Evolutionary conservation across 2,113 vertebrate genomes (phyloP).

Genomic region (Prolemur simus): DNA sequence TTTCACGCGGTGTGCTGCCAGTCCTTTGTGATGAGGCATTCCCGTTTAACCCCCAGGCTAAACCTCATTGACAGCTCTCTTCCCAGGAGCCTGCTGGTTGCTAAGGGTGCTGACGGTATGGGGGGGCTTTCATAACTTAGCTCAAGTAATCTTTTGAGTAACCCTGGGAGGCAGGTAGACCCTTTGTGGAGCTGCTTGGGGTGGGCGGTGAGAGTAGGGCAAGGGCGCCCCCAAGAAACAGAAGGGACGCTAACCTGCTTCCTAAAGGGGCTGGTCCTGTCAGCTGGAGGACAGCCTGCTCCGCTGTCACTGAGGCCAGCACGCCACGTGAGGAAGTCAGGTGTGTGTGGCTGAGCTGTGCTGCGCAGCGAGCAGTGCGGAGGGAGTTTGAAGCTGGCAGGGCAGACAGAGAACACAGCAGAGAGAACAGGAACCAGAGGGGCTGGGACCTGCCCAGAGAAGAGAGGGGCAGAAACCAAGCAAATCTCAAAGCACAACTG

Average conservation of each 20-base stretch:
- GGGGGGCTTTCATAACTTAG: too few species aligned
- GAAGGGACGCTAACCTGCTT: neutral
- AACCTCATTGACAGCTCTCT: neutral
- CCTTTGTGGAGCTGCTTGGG: neutral
- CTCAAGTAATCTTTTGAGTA: neutral
- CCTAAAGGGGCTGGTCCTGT: neutral
- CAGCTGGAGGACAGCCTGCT: too few species aligned
- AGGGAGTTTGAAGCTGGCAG: neutral
- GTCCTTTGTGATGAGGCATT: neutral
- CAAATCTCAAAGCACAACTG: neutral
- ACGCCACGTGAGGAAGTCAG: neutral
- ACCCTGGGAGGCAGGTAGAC: neutral
- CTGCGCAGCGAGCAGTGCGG: rapidly evolving
- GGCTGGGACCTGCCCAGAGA: neutral
- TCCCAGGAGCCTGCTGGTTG: neutral
- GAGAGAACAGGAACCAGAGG: neutral
- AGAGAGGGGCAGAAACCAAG: neutral
- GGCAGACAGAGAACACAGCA: neutral
- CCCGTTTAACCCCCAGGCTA: neutral
- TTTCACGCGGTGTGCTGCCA: rapidly evolving
- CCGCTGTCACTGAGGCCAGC: too few species aligned
- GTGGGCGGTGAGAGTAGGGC: neutral
- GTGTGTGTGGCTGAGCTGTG: neutral
- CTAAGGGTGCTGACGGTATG: neutral
- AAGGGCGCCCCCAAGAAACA: neutral